Percentiles rank a stretch among this genome's conserved stretches.
phyloP scores from a whole-genome alignment of 2,888 invertebrate species.

The Metalampra italica region DNA sequence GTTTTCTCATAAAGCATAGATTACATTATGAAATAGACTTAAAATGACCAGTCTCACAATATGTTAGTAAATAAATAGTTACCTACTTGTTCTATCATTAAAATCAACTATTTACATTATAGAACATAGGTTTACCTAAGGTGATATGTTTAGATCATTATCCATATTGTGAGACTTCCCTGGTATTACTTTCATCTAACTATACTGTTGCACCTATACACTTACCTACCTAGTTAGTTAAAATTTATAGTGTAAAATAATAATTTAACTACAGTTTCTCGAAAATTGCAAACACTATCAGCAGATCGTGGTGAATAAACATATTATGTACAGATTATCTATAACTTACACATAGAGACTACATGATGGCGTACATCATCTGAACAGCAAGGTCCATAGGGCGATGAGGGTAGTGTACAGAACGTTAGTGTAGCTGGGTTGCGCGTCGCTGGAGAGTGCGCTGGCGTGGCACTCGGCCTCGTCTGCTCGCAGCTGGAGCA shows the following conservation, averaged over 20 bases:
- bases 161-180: slow-evolving; percentile 2
- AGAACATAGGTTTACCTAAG: neutral
- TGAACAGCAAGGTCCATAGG: slow-evolving; percentile 51
- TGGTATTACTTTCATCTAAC: slow-evolving; percentile 3
- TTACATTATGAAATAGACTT: neutral
- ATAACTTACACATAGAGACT: neutral
- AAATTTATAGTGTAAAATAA: slow-evolving; percentile 36
- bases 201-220: slow-evolving; percentile 26
- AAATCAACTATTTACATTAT: no score
- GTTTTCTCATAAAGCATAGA: neutral
- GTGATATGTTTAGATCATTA: neutral
- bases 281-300: slow-evolving; percentile 24
- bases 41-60: neutral
- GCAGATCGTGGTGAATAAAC: slow-evolving; percentile 12
- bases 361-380: slow-evolving; percentile 44
- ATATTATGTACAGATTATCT: slow-evolving; percentile 17
- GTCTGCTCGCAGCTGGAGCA: slow-evolving; percentile 87
- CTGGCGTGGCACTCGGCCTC: slow-evolving; percentile 92
- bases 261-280: slow-evolving; percentile 26
- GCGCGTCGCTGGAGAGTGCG: slow-evolving; percentile 84
- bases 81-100: no score
- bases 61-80: neutral
- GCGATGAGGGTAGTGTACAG: slow-evolving; percentile 48
- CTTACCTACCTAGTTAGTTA: slow-evolving; percentile 32
- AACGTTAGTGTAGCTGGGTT: slow-evolving; percentile 50